A percentile compares a stretch with the other conserved stretches of the same genome.
phyloP scores from a whole-genome alignment of 2,888 invertebrate species.

The Thera obeliscata region DNA sequence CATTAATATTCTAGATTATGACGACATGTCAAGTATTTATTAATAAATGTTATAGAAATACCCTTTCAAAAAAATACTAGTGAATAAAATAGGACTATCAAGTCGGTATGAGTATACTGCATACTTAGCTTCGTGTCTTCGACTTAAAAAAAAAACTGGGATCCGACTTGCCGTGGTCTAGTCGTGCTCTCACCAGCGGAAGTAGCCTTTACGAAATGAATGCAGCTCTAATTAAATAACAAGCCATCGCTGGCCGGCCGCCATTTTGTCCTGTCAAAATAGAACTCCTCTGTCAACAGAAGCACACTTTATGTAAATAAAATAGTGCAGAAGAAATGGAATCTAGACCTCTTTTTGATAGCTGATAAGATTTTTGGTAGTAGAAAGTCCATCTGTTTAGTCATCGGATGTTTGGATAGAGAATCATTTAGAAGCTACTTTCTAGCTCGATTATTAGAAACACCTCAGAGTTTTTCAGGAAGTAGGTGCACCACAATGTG shows the following conservation, averaged over 20 bases:
- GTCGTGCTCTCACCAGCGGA: conserved; percentile 61
- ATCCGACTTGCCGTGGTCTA: conserved; percentile 10
- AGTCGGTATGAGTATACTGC: too few species aligned
- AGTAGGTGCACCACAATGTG: conserved; percentile 57
- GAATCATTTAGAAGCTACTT: neutral
- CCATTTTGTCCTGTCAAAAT: conserved; percentile 71
- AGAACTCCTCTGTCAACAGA: conserved; percentile 63
- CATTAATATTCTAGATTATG: too few species aligned
- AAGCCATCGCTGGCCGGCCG: conserved; percentile 62
- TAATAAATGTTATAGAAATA: too few species aligned
- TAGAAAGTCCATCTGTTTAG: neutral
- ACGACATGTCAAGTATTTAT: too few species aligned
- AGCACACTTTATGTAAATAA: conserved; percentile 44
- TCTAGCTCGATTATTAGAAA: conserved; percentile 3
- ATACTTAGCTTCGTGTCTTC: neutral
- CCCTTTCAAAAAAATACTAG: too few species aligned
- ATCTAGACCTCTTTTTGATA: neutral
- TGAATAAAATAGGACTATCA: too few species aligned
- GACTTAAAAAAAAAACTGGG: conserved; percentile 6
- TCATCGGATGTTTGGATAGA: neutral
- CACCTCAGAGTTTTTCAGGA: conserved; percentile 46
- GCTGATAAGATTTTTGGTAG: neutral
- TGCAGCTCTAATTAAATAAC: conserved; percentile 79
- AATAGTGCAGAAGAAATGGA: conserved; percentile 31
- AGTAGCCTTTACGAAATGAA: conserved; percentile 79